A percentile compares a stretch with the other conserved stretches of the same genome.
Conservation (phyloP, 2,113 vertebrate species). For the Struthidea cinerea region DNA sequence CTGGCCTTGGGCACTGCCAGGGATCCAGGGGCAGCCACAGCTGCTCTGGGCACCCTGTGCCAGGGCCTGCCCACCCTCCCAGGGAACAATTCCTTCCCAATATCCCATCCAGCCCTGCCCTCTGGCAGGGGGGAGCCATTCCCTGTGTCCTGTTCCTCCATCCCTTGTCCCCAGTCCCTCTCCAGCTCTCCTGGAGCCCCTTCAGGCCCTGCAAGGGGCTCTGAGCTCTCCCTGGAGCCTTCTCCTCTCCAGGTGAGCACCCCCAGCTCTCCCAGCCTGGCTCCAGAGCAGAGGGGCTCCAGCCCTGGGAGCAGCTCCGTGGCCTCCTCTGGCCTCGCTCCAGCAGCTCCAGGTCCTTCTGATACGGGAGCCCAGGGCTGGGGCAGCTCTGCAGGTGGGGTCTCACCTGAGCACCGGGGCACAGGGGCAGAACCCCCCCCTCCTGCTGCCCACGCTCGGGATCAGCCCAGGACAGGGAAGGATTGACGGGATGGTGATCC, state of each 20-base stretch:
- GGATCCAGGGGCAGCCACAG: background rate
- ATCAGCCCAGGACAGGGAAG: background rate
- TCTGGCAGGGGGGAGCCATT: background rate
- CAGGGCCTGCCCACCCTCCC: background rate
- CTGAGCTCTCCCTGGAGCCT: background rate
- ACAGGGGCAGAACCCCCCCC: background rate
- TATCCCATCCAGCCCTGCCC: background rate
- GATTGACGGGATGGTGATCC: fast-evolving
- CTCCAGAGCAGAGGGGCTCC: background rate
- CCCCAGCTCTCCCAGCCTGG: background rate
- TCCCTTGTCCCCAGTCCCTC: background rate
- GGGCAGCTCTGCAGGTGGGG: background rate
- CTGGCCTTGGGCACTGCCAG: background rate
- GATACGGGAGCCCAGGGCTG: background rate
- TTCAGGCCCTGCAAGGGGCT: fast-evolving
- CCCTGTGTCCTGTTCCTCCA: background rate
- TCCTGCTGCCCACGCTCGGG: background rate
- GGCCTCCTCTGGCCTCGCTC: fast-evolving
- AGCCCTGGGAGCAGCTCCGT: fast-evolving
- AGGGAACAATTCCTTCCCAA: background rate
- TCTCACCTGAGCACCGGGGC: background rate
- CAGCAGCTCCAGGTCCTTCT: background rate
- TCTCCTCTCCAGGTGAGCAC: background rate
- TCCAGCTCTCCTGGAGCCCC: background rate
- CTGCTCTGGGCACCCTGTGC: background rate